Percentiles rank a stretch among this genome's conserved stretches.
phyloP scores from a whole-genome alignment of 2,113 vertebrate species.

The Typhlomys cinereus region DNA sequence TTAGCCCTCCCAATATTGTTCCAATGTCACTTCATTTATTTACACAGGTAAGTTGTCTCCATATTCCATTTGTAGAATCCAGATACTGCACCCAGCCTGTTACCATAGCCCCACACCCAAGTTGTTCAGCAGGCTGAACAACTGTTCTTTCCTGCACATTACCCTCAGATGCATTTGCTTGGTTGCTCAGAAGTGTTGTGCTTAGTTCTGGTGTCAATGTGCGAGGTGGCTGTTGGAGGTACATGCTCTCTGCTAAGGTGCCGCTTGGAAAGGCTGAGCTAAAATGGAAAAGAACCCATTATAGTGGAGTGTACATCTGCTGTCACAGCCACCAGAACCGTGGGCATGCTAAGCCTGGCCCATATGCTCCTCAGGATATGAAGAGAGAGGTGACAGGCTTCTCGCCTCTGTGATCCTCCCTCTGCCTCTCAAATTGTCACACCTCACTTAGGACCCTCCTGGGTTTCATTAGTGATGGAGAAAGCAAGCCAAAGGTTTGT shows the following conservation, averaged over 20 bases:
- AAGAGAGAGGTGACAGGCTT: slow-evolving; percentile 72
- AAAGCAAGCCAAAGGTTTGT: slow-evolving; percentile 62
- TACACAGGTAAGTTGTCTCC: not conserved
- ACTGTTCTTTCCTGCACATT: not conserved
- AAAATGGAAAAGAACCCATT: not conserved
- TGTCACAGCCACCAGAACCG: not conserved
- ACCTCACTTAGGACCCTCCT: slow-evolving; percentile 62
- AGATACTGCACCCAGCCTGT: not conserved
- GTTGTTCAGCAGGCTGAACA: not conserved
- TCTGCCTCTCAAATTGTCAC: slow-evolving; percentile 72
- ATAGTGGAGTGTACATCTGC: not conserved
- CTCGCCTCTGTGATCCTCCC: slow-evolving; percentile 69
- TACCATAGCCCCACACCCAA: not conserved
- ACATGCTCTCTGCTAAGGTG: not conserved
- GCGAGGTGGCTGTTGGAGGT: not conserved
- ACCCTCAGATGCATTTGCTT: not conserved
- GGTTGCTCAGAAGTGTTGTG: not conserved
- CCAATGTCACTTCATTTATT: not conserved
- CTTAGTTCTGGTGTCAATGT: not conserved
- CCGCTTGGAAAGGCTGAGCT: not conserved
- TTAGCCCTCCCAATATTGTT: not conserved
- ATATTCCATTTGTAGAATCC: not conserved
- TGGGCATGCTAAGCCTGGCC: slow-evolving; percentile 12
- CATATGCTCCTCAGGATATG: slow-evolving; percentile 68
- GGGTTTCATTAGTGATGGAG: slow-evolving; percentile 68